These are phyloP conservation scores for Gambusia holbrooki DNA, from an alignment of 2,113 vertebrate genomes.

Conservation along the genomic window DNA sequence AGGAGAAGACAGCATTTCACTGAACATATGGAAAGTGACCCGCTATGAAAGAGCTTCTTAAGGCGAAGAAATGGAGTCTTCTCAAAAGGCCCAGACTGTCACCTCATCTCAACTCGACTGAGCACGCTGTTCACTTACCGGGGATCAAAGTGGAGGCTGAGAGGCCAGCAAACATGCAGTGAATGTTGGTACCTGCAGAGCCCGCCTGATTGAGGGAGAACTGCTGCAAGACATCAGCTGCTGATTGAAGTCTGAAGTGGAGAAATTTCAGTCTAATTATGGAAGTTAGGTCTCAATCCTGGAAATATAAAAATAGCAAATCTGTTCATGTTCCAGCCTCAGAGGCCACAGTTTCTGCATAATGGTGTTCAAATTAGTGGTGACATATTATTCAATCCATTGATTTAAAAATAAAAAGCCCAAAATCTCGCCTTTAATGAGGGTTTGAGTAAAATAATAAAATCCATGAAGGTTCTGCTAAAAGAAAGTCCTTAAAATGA, in stretches of 20 bases:
- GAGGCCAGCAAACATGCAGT: conserved; percentile 6
- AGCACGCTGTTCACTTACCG: neutral
- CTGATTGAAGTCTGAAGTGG: neutral
- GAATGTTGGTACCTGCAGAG: conserved; percentile 1
- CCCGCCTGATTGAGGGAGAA: neutral
- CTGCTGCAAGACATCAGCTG: neutral
- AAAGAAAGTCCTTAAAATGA: conserved; percentile 4
- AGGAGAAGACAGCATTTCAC: neutral
- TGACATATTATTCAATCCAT: neutral
- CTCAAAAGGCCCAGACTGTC: conserved; percentile 6
- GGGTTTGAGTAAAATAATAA: conserved; percentile 6
- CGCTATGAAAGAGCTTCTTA: neutral
- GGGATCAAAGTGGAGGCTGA: neutral
- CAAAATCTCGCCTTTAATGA: neutral
- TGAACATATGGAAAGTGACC: neutral
- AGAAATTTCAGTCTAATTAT: neutral
- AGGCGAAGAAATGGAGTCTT: conserved; percentile 1
- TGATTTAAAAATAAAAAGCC: neutral
- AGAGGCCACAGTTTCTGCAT: neutral
- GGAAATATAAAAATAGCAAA: neutral
- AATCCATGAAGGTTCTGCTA: neutral
- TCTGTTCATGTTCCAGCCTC: neutral
- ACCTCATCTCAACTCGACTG: conserved; percentile 2
- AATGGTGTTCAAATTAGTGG: neutral
- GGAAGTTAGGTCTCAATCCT: neutral